Evolutionary conservation across 2,888 invertebrate species (phyloP), one percentile per base, ranked within the genome.

Genomic region (Blastobasis adustella): DNA sequence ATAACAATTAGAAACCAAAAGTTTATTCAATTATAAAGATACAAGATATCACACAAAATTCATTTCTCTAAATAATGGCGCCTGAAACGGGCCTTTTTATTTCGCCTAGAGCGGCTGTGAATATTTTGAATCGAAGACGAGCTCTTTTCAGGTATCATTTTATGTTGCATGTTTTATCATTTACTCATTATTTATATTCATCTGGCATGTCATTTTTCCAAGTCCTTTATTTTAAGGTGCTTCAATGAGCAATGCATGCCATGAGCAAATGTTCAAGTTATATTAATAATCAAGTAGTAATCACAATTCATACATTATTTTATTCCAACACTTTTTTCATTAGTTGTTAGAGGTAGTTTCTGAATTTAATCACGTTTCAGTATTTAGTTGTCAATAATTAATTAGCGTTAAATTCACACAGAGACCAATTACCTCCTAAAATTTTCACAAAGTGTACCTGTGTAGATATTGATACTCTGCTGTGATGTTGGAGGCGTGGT

Each of bases 101-200:
- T 44, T 23, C n/a, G n/a, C 8, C 10, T 23, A 9, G 40, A 10
- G 10, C 23, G 23, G 23, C 3, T 3, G 23, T 23, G 23, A 23
- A 23, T 23, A 54, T 52, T 45, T 76, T 75, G 72, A 77, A 76
- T 76, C 74, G 68, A 71, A 76, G 73, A 71, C 68, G 55, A 53
- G 58, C 71, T 69, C 75, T 76, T 75, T 8, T 68, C 69, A 74
- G 61, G 61, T 69, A 64, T 63, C 66, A 74, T 72, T 75, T 80
- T 82, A 66, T 71, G 73, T 84, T 84, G 84, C 84, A 84, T 83
- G 84, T 79, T 67, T 67, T 69, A 71, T 81, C 63, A 60, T 79
- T 78, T 73, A 58, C 41, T 63, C 68, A 73, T 23, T 23, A 23
- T 23, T 23, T 23, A 23, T 71, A 55, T 48, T 55, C 57, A 64